phyloP scores from a whole-genome alignment of 2,113 vertebrate genomes.

The Pseudorhombus dupliciocellatus region DNA sequence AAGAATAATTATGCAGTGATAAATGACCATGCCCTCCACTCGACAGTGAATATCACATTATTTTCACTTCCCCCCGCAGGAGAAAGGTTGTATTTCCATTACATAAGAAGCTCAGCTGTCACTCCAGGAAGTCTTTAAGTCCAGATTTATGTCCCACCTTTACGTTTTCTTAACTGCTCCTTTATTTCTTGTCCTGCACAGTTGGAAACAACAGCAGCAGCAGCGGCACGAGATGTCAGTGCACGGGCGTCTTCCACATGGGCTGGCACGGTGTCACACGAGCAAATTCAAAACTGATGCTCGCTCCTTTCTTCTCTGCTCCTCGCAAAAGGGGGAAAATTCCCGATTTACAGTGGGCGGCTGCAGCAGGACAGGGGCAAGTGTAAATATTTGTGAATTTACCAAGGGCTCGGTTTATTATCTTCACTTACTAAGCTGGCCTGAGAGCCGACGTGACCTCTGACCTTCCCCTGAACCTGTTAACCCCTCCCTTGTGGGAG shows the following conservation, averaged over 20 bases:
- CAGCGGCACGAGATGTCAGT: slow-evolving; percentile 14
- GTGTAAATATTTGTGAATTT: slow-evolving; percentile 67
- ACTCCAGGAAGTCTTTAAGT: slow-evolving; percentile 14
- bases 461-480: slow-evolving; percentile 60
- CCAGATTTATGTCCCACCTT: neutral
- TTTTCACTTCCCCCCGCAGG: slow-evolving; percentile 6
- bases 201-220: slow-evolving; percentile 29
- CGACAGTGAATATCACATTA: slow-evolving; percentile 1
- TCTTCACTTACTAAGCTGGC: slow-evolving; percentile 37
- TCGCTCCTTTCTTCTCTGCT: slow-evolving; percentile 26
- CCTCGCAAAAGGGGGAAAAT: slow-evolving; percentile 2
- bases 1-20: slow-evolving; percentile 1
- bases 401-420: slow-evolving; percentile 41
- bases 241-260: slow-evolving; percentile 48
- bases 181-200: slow-evolving; percentile 2
- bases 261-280: slow-evolving; percentile 46
- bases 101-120: slow-evolving; percentile 1
- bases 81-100: neutral
- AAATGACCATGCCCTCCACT: neutral
- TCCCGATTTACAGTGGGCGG: slow-evolving; percentile 28
- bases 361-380: slow-evolving; percentile 8
- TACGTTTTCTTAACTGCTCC: slow-evolving; percentile 7
- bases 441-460: slow-evolving; percentile 64
- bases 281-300: slow-evolving; percentile 56
- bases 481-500: slow-evolving; percentile 49